These are phyloP conservation scores for Malurus splendens DNA, from an alignment of 2,797 vertebrate genomes.

Conservation along the genomic window DNA sequence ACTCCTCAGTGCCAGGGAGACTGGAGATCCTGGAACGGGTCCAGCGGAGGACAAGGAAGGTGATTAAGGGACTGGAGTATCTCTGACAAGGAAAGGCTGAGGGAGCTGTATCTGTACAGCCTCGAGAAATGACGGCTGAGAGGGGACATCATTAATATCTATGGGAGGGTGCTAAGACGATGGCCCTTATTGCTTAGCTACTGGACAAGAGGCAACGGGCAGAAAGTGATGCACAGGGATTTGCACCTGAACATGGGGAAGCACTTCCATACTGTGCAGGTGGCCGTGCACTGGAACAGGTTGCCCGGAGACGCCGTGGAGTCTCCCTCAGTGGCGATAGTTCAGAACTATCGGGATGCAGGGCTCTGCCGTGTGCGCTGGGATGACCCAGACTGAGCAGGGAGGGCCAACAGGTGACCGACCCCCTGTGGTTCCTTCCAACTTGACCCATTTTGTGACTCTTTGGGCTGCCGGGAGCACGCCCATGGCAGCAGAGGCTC, in stretches of 20 bases:
- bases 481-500: not conserved
- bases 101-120: not conserved
- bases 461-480: not conserved
- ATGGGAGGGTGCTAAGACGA: fast-evolving
- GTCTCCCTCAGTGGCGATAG: fast-evolving
- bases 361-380: fast-evolving
- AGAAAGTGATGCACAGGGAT: not conserved
- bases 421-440: not conserved
- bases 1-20: not conserved
- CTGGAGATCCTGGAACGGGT: not conserved
- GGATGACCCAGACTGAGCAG: fast-evolving
- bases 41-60: not conserved
- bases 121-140: not conserved
- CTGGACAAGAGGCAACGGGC: fast-evolving
- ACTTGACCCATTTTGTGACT: fast-evolving
- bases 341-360: fast-evolving
- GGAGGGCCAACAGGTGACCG: not conserved
- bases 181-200: not conserved
- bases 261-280: fast-evolving
- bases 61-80: not conserved
- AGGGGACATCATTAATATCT: not conserved
- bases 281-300: not conserved
- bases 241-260: not conserved
- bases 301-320: not conserved
- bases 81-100: not conserved